Percentiles rank a stretch among this genome's conserved stretches.
phyloP scores from a whole-genome alignment of 2,113 vertebrate species.

The Calonectris borealis region DNA sequence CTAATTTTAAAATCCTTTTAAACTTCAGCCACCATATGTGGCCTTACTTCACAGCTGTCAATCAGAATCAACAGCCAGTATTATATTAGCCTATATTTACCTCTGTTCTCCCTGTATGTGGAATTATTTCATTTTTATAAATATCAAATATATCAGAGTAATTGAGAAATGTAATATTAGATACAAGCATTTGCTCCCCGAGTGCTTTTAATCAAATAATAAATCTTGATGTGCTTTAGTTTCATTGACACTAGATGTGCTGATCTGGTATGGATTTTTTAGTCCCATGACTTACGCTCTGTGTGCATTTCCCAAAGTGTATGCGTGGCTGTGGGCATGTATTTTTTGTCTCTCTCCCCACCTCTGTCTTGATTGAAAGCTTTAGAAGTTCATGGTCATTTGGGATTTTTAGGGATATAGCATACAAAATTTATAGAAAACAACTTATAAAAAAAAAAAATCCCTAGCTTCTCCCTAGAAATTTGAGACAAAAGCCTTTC shows the following conservation, averaged over 20 bases:
- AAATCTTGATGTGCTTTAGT: neutral
- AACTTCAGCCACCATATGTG: conserved; percentile 17
- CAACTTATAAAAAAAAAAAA: neutral
- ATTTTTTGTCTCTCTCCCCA: neutral
- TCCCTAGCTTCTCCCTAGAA: neutral
- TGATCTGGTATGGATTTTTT: neutral
- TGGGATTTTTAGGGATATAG: neutral
- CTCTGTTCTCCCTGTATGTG: neutral
- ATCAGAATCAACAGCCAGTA: neutral
- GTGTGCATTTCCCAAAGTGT: neutral
- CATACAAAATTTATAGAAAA: neutral
- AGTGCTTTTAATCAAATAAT: neutral
- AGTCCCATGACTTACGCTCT: neutral
- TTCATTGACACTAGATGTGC: neutral
- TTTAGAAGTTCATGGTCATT: neutral
- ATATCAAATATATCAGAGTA: neutral
- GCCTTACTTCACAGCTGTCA: conserved; percentile 18
- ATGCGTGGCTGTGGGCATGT: neutral
- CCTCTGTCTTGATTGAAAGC: neutral
- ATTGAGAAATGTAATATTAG: neutral
- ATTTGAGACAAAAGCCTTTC: neutral
- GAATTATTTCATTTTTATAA: neutral
- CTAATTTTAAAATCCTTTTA: conserved; percentile 59
- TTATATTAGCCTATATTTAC: neutral
- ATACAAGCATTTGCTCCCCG: neutral